Percentiles rank a stretch among this genome's conserved stretches.
Conservation (phyloP, 2,113 vertebrate genomes). For the Gymnocephalus cernua region DNA sequence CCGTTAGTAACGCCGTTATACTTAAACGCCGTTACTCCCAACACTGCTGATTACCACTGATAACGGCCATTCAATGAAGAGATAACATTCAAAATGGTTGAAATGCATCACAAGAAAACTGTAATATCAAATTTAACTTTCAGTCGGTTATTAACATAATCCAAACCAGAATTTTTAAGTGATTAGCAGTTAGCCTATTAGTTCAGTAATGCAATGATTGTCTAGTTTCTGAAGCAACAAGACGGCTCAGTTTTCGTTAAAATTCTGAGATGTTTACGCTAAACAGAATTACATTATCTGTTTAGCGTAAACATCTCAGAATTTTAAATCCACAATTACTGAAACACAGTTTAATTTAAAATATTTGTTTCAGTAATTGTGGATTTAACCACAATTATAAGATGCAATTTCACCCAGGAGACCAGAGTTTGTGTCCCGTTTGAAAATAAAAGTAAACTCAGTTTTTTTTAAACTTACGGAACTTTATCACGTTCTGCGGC, state of each 20-base stretch:
- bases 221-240: neutral
- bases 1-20: too few species aligned
- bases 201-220: neutral
- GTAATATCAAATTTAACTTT: neutral
- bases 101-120: neutral
- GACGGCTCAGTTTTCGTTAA: neutral
- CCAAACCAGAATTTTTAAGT: neutral
- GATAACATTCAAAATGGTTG: neutral
- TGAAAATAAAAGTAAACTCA: too few species aligned
- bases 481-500: too few species aligned
- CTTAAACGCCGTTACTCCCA: too few species aligned
- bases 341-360: too few species aligned
- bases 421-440: too few species aligned
- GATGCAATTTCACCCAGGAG: neutral
- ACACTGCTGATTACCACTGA: too few species aligned
- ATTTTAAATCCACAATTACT: too few species aligned
- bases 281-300: neutral
- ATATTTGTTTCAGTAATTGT: neutral
- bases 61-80: too few species aligned
- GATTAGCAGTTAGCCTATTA: neutral
- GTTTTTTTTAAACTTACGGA: too few species aligned
- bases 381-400: neutral
- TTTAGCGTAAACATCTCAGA: too few species aligned
- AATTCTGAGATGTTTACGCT: neutral
- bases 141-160: neutral